Conservation (phyloP, 2,888 invertebrate genomes). For the Melanostoma scalare region DNA sequence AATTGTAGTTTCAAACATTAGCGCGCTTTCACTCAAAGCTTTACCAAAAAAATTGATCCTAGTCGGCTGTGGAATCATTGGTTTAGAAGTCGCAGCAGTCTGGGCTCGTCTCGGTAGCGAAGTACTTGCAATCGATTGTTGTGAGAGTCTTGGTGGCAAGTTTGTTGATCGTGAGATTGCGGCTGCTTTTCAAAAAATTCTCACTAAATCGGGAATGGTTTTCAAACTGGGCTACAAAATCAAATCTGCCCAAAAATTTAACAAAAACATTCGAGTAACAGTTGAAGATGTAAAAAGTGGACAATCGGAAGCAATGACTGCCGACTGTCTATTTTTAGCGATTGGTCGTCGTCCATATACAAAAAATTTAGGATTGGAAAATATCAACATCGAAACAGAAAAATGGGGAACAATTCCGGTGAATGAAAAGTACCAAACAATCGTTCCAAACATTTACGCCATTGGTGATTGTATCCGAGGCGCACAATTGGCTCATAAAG, state of each 20-base stretch:
- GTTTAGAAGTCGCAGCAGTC: conserved; percentile 97
- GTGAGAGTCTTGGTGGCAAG: conserved; percentile 94
- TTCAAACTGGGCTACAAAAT: conserved; percentile 98
- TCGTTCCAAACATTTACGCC: conserved; percentile 96
- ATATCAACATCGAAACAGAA: conserved; percentile 95
- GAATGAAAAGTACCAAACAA: conserved; percentile 96
- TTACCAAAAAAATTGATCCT: conserved; percentile 96
- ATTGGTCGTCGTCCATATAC: conserved; percentile 98
- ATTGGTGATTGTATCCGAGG: conserved; percentile 99
- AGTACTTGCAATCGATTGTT: conserved; percentile 97
- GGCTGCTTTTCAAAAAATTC: conserved; percentile 93
- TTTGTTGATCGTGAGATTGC: conserved; percentile 98
- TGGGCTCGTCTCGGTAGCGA: conserved; percentile 97
- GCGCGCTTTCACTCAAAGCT: conserved; percentile 92
- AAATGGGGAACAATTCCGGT: conserved; percentile 97
- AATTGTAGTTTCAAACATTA: conserved; percentile 96
- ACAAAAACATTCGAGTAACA: conserved; percentile 87
- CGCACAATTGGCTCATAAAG: conserved; percentile 99
- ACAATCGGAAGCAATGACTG: conserved; percentile 89
- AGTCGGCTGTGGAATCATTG: conserved; percentile 99
- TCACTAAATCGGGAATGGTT: conserved; percentile 94
- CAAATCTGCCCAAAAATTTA: conserved; percentile 88
- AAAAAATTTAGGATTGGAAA: conserved; percentile 93
- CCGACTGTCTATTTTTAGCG: conserved; percentile 96
- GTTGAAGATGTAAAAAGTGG: conserved; percentile 92